phyloP scores from a whole-genome alignment of 2,888 invertebrate species.

The Augiades crinisus region DNA sequence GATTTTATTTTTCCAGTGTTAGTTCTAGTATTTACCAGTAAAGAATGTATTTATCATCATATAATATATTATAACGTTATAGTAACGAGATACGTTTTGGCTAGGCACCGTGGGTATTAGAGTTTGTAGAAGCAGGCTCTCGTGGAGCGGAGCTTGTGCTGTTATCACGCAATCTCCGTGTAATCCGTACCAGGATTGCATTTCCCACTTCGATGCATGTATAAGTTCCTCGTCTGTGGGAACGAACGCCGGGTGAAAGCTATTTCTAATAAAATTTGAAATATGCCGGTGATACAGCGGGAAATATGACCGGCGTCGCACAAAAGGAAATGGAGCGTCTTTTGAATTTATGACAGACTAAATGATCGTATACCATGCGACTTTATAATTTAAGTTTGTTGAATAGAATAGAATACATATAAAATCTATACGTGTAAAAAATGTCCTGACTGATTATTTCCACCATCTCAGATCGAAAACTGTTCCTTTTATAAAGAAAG shows the following conservation, averaged over 20 bases:
- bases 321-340: background rate
- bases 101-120: background rate
- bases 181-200: slow-evolving; percentile 48
- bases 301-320: background rate
- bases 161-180: slow-evolving; percentile 44
- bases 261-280: slow-evolving; percentile 19
- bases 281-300: background rate
- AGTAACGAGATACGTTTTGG: background rate
- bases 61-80: background rate
- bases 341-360: background rate
- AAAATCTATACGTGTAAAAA: too few species aligned
- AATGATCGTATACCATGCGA: too few species aligned
- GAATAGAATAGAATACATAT: too few species aligned
- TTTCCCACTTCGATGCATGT: slow-evolving; percentile 36
- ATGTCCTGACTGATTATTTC: too few species aligned
- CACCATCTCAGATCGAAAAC: too few species aligned
- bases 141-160: slow-evolving; percentile 28
- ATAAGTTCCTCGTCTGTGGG: slow-evolving; percentile 11
- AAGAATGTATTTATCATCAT: too few species aligned
- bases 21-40: too few species aligned
- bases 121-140: slow-evolving; percentile 6
- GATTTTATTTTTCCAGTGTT: too few species aligned
- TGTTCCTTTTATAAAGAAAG: too few species aligned
- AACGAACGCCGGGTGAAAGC: slow-evolving; percentile 12
- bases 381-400: too few species aligned